Evolutionary conservation across 2,113 vertebrate species (phyloP).

Genomic region (Chaetodon auriga): DNA sequence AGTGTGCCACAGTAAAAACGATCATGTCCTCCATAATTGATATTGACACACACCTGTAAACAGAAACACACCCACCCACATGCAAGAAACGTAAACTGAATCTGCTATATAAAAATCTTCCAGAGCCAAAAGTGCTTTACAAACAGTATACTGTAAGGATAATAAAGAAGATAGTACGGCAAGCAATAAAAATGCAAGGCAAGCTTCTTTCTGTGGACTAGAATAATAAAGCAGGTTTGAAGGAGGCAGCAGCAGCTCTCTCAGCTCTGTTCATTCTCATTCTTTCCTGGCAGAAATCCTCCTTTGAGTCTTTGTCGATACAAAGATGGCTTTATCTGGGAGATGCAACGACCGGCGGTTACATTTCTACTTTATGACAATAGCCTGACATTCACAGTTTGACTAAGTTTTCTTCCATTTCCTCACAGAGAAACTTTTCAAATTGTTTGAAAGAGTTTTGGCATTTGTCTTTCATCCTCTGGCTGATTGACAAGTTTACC

Average conservation of each 20-base stretch:
- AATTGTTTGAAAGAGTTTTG: not conserved
- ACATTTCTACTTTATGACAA: slow-evolving; percentile 1
- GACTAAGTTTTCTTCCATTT: not conserved
- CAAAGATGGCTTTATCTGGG: slow-evolving; percentile 12
- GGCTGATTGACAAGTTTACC: not conserved
- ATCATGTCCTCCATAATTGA: not conserved
- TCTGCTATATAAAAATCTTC: slow-evolving; percentile 34
- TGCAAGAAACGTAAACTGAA: slow-evolving; percentile 27
- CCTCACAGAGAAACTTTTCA: not conserved
- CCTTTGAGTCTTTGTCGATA: slow-evolving; percentile 26
- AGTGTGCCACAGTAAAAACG: not conserved
- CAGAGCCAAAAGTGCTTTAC: slow-evolving; percentile 44
- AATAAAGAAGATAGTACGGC: slow-evolving; percentile 38
- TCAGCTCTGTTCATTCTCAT: slow-evolving; percentile 35
- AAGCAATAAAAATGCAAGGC: slow-evolving; percentile 47
- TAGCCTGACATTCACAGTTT: slow-evolving; percentile 5
- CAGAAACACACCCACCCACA: slow-evolving; percentile 8
- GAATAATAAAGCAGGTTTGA: slow-evolving; percentile 47
- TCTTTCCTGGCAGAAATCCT: slow-evolving; percentile 29
- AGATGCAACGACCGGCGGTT: not conserved
- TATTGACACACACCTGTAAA: slow-evolving; percentile 8
- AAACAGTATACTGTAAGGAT: slow-evolving; percentile 23
- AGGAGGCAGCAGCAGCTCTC: slow-evolving; percentile 35
- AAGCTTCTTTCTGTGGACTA: slow-evolving; percentile 24
- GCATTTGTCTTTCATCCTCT: not conserved